phyloP scores from a whole-genome alignment of 2,888 invertebrate genomes.

The Papilio protenor region DNA sequence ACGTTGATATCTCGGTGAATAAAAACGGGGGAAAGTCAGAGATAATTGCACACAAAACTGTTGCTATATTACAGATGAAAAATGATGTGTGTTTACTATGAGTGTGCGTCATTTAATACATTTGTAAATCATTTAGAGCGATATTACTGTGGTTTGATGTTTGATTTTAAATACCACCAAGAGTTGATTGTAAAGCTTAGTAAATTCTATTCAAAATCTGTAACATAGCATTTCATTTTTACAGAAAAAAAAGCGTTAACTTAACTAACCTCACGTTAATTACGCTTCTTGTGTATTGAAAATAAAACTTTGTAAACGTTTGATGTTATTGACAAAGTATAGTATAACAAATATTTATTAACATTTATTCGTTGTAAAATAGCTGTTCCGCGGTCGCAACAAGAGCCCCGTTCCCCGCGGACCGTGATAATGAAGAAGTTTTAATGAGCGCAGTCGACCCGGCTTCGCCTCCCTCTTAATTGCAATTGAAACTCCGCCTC shows the following conservation, averaged over 20 bases:
- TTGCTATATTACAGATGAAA: constrained; percentile 3
- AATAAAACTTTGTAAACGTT: not conserved
- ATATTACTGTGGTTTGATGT: too few relatives aligned
- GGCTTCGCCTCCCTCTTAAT: constrained; percentile 39
- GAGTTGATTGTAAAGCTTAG: too few relatives aligned
- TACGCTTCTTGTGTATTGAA: not conserved
- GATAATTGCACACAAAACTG: constrained; percentile 28
- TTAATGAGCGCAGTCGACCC: constrained; percentile 44
- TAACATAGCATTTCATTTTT: too few relatives aligned
- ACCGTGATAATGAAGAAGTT: constrained; percentile 42
- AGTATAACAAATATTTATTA: constrained; percentile 30
- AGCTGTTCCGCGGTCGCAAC: constrained; percentile 22
- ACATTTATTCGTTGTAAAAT: constrained; percentile 20
- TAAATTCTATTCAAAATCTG: too few relatives aligned
- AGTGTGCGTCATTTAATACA: too few relatives aligned
- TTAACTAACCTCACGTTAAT: not conserved
- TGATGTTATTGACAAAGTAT: constrained; percentile 1
- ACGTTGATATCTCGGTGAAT: constrained; percentile 31
- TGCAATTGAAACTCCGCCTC: constrained; percentile 43
- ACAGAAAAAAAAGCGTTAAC: too few relatives aligned
- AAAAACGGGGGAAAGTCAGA: constrained; percentile 28
- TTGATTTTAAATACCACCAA: too few relatives aligned
- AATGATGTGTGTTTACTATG: not conserved
- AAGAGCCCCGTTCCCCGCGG: constrained; percentile 22
- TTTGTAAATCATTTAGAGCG: too few relatives aligned